These are phyloP conservation scores for Acropternis orthonyx DNA, from an alignment of 2,797 vertebrate species.

Conservation along the genomic window DNA sequence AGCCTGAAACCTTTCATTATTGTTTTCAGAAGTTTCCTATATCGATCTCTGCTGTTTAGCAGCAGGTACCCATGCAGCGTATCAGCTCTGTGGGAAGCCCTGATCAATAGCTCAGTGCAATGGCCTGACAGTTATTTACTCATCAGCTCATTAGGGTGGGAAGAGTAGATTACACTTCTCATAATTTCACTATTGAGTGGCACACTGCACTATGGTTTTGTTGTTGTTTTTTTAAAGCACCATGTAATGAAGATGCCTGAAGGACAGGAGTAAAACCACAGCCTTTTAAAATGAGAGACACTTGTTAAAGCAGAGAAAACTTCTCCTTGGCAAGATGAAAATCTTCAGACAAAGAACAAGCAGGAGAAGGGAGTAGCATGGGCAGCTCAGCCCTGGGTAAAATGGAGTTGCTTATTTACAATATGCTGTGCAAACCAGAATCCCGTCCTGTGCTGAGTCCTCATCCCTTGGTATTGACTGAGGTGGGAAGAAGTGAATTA, in stretches of 20 bases:
- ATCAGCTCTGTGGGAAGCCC: background rate
- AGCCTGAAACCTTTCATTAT: background rate
- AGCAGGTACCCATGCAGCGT: background rate
- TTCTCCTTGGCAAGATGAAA: background rate
- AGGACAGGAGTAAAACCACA: background rate
- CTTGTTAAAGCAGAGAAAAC: background rate
- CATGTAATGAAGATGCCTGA: background rate
- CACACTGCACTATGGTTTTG: background rate
- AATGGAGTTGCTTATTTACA: background rate
- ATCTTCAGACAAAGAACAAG: background rate
- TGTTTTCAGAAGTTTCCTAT: background rate
- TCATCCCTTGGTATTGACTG: background rate
- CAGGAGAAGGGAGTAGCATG: background rate
- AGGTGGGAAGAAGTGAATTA: background rate
- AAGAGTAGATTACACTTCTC: conserved; percentile 50
- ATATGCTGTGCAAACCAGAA: background rate
- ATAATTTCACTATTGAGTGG: conserved; percentile 32
- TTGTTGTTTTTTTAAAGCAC: background rate
- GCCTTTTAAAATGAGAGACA: background rate
- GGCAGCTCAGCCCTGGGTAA: background rate
- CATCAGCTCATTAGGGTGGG: conserved; percentile 46
- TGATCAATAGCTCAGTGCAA: conserved; percentile 6
- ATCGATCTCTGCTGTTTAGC: conserved; percentile 32
- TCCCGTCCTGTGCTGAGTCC: background rate
- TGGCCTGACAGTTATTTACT: conserved; percentile 56